These are phyloP conservation scores for human (Homo sapiens) DNA, from an alignment of 2,113 vertebrate species.

Conservation along the genomic window GRCh38 chr14:69239001-69239500, in stretches of 20 bases:
- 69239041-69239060: neutral
- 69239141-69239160: neutral
- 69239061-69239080: neutral
- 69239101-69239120: neutral
- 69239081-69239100: neutral
- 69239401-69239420: slow-evolving; percentile 4
- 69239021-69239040: neutral
- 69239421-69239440: neutral
- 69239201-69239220: neutral
- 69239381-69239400: neutral
- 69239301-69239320: neutral
- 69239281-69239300: neutral
- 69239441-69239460: neutral
- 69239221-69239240: neutral
- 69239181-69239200: neutral
- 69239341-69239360: neutral
- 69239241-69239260: neutral
- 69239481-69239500: neutral
- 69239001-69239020: neutral
- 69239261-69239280: neutral
- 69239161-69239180: neutral
- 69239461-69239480: neutral
- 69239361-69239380: neutral
- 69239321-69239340: neutral
- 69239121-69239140: neutral